Evolutionary conservation across 2,113 vertebrate species (phyloP), one percentile per base, ranked within the genome.

Genomic region (Tricholaema leucomelas): DNA sequence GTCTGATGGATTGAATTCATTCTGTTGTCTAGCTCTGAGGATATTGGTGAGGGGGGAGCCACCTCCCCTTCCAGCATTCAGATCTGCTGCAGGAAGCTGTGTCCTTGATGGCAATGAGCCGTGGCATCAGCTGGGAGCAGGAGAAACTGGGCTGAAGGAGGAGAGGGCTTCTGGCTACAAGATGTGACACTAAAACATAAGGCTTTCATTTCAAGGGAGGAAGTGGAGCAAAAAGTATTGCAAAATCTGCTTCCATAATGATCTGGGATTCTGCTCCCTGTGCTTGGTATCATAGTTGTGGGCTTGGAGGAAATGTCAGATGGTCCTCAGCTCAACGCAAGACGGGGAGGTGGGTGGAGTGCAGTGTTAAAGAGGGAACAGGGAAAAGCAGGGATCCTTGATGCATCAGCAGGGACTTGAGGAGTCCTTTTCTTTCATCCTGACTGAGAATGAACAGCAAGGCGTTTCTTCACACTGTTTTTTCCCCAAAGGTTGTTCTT

Each of bases 141-240:
- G 50, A 66, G 70, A 73, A 81, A 44, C 31, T 1, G 11, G 78
- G 70, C n/a, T 84, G 74, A 71, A 87, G 63, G 40, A 94, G 56
- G 23, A 86, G 73, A 87, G 56, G 61, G 54, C 17, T 87, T 72
- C 87, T 93, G 89, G 50, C 71, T 91, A 44, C 64, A 28, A 1
- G 11, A 18, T 35, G 55, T 73, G 87, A 82, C 64, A 58, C 25
- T 76, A 81, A 65, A 75, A 91, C 87, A 94, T 11, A 81, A 94
- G 91, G 81, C 33, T 95, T 95, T 95, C 36, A 94, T 95, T 93
- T 85, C 84, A 67, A 71, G 56, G 71, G 78, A 91, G 93, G 90
- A 95, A 89, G 78, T 65, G 60, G 75, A 91, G 89, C 58, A 66
- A 89, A 92, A 73, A 77, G 25, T 15, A 73, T 94, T 95, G 86